A percentile compares a stretch with the other conserved stretches of the same genome.
Evolutionary conservation across 2,113 vertebrate species (phyloP).

Genomic region (Pristiophorus japonicus): DNA sequence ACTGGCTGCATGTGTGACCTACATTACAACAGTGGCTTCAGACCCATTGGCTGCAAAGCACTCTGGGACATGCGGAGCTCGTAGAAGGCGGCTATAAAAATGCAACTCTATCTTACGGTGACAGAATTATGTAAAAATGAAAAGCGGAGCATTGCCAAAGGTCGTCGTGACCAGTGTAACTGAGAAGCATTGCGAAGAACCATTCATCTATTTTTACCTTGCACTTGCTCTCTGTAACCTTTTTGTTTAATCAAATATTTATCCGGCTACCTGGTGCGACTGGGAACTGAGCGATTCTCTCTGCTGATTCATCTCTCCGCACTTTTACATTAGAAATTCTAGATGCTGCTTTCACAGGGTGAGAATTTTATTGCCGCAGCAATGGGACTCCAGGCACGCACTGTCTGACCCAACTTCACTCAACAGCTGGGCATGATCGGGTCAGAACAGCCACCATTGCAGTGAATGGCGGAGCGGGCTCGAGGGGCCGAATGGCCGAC

Average conservation of each 20-base stretch:
- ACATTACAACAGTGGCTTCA: no score
- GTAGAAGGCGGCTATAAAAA: no score
- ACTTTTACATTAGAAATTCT: slow-evolving; percentile 49
- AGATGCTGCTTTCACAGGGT: slow-evolving; percentile 47
- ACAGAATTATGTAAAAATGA: neutral
- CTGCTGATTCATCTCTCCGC: slow-evolving; percentile 49
- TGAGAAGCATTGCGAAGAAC: neutral
- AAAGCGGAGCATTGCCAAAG: neutral
- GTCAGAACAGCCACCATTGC: no score
- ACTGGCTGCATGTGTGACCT: no score
- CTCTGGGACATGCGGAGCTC: no score
- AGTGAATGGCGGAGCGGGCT: no score
- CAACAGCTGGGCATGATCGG: no score
- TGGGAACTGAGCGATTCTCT: slow-evolving; percentile 65
- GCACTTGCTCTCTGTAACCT: neutral
- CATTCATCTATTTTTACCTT: neutral
- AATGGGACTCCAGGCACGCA: neutral
- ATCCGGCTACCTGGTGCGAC: slow-evolving; percentile 63
- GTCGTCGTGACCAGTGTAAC: neutral
- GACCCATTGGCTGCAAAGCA: no score
- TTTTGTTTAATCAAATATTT: slow-evolving; percentile 71
- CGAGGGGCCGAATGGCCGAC: no score
- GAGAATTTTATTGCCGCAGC: neutral
- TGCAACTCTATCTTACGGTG: no score
- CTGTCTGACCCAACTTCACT: fast-evolving